A percentile compares a stretch with the other conserved stretches of the same genome.
Conservation (phyloP, 92 coral and sea anemone genomes). For the Parazoanthus atlanticus region DNA sequence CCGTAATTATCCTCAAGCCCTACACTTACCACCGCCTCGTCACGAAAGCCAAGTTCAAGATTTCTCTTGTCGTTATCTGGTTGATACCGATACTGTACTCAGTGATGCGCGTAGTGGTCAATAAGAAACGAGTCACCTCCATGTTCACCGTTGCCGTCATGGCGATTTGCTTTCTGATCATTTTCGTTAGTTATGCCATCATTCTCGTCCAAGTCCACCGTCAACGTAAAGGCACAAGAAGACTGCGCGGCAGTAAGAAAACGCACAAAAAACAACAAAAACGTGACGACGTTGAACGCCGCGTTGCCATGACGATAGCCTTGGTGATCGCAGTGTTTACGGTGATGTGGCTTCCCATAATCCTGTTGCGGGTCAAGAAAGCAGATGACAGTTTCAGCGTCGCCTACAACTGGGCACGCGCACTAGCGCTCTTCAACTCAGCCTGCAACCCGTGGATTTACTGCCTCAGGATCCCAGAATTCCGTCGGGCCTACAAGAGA, state of each 20-base stretch:
- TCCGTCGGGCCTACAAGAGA: constrained; percentile 74
- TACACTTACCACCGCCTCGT: constrained; percentile 54
- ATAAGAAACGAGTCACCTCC: constrained; percentile 61
- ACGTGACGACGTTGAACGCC: constrained; percentile 69
- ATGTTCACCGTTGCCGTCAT: constrained; percentile 66
- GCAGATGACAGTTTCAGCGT: constrained; percentile 65
- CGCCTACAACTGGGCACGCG: constrained; percentile 88
- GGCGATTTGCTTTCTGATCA: constrained; percentile 67
- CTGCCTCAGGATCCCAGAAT: constrained; percentile 75
- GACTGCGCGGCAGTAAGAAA: constrained; percentile 41
- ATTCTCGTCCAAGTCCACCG: constrained; percentile 74
- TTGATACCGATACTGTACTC: constrained; percentile 60
- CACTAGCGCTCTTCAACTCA: constrained; percentile 76
- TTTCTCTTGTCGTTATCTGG: constrained; percentile 61
- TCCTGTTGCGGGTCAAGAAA: constrained; percentile 58
- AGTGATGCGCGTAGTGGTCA: constrained; percentile 63
- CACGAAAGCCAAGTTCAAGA: constrained; percentile 58
- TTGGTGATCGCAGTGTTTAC: constrained; percentile 73
- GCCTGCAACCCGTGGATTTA: constrained; percentile 88
- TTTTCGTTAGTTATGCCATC: constrained; percentile 63
- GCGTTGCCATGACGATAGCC: constrained; percentile 84
- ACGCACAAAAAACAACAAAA: constrained; percentile 28
- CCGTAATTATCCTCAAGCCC: constrained; percentile 67
- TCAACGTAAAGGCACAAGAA: constrained; percentile 56
- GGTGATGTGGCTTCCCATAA: constrained; percentile 71